Evolutionary conservation across 2,888 invertebrate genomes (phyloP), one percentile per base, ranked within the genome.

Genomic region (Harpagoxenus sublaevis): DNA sequence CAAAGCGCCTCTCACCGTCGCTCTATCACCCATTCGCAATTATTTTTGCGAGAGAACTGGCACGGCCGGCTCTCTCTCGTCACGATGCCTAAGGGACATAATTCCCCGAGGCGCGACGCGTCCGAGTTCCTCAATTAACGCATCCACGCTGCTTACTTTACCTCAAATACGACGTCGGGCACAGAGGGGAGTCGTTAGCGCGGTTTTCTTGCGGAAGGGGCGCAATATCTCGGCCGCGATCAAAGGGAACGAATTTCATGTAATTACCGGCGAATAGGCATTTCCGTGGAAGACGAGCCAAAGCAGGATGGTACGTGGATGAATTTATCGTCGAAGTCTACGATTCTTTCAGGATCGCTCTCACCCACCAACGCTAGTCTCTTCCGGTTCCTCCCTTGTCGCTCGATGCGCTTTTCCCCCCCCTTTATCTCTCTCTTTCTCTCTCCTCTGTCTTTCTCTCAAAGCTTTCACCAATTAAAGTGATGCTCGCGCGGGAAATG

Each of bases 401-500:
- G 12, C 75, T 31, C 63, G 39, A 51, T 53, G 63, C 28, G 62
- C 62, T 15, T 31, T 6, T 31, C 4, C 3, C 12, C 48, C 3
- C 12, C 48, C 18, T 51, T 3, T 60, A 28, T 45, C 12, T 48
- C 18, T 60, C 23, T 51, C n/a, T 45, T 48, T 57, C 39, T 62
- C 51, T 62, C 9, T 45, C 4, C 39, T 60, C 42, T n/a, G n/a
- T 65, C 73, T 75, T 35, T 62, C 60, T 57, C 85, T 83, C 65
- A 73, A 88, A 88, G 85, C 86, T 85, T 85, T 86, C 81, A n/a
- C 65, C 88, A 89, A 89, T 89, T 87, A 89, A 89, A 83, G 77
- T 77, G 78, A 79, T 81, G 87, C 63, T 60, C 57, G 66, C 62
- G 62, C 86, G 82, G 84, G 84, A 83, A 85, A 89, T 86, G 84